Evolutionary conservation across 2,113 vertebrate genomes (phyloP).

Genomic region (Cardinalis cardinalis): DNA sequence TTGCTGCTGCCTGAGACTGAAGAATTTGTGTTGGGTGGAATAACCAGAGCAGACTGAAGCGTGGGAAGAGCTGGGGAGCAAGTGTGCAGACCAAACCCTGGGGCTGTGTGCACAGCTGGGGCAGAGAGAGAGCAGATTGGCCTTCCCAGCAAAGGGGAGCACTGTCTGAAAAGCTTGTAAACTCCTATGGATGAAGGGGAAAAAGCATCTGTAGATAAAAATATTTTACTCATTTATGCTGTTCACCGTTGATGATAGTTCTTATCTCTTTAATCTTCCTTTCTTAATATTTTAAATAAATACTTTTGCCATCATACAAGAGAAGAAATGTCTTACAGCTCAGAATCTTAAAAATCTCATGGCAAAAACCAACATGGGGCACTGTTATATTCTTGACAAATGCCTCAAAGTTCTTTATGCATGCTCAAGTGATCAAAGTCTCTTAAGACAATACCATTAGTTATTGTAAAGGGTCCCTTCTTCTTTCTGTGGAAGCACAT

Average conservation of each 20-base stretch:
- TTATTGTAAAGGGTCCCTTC: not conserved
- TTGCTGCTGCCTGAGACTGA: not conserved
- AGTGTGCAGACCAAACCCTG: not conserved
- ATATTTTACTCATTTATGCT: not conserved
- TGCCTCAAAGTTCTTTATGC: not conserved
- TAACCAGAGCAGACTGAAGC: not conserved
- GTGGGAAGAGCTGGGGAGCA: not conserved
- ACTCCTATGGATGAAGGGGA: not conserved
- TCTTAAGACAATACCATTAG: not conserved
- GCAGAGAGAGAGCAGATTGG: not conserved
- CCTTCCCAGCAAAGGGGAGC: not conserved
- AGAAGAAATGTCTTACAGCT: not conserved
- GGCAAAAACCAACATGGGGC: not conserved
- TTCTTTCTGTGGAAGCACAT: not conserved
- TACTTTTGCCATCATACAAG: not conserved
- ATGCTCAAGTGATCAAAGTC: not conserved
- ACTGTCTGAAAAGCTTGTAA: not conserved
- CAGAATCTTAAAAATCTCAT: not conserved
- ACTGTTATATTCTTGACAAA: not conserved
- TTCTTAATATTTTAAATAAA: not conserved
- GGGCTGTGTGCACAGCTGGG: not conserved
- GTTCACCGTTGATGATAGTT: not conserved
- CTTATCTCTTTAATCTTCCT: not conserved
- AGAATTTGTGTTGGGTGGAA: not conserved
- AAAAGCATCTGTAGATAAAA: not conserved